Evolutionary conservation across 2,797 vertebrate species (phyloP), one percentile per base, ranked within the genome.

Genomic region (Dallia pectoralis): DNA sequence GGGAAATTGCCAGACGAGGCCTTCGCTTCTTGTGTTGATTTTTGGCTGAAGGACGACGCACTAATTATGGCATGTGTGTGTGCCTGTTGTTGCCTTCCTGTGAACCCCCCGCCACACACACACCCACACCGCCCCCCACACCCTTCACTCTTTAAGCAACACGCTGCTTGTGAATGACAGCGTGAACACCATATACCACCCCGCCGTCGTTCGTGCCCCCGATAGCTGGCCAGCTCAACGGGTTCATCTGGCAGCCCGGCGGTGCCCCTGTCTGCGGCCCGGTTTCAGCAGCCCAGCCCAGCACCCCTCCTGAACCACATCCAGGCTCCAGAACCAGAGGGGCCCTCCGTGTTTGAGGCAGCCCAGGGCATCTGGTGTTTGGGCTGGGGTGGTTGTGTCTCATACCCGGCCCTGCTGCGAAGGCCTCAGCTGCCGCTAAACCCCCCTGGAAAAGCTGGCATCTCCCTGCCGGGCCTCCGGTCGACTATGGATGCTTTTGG

Each of bases 51-150:
- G 69, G 70, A 69, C 61, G 75, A 71, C 9, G 69, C 36, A 75
- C 82, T 71, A 85, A 86, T 86, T 81, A 85, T 82, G 67, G 12
- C 70, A 75, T 74, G 77, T 79, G 70, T 79, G 70, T 81, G 29
- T 69, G 72, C 72, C 79, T 4, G 51, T 80, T 79, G 72, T 79
- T 75, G 70, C 27, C 77, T 82, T 75, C 72, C 69, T 87, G 83
- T 74, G 77, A 82, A 82, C 63, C 22, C 65, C 11, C 12, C 9
- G 9, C 40, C 40, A 11, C 40, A 0, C 40, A n/a, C n/a, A n/a
- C n/a, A n/a, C n/a, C n/a, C n/a, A n/a, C n/a, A n/a, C n/a, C n/a
- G n/a, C n/a, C 12, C 9, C 40, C 40, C 40, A 11, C 40, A 0
- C 40, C 5, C 40, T 14, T 14, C 5, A 11, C 11, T 6, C 12